These are phyloP conservation scores for Macrophya alboannulata DNA, from an alignment of 2,888 invertebrate genomes.

Conservation along the genomic window DNA sequence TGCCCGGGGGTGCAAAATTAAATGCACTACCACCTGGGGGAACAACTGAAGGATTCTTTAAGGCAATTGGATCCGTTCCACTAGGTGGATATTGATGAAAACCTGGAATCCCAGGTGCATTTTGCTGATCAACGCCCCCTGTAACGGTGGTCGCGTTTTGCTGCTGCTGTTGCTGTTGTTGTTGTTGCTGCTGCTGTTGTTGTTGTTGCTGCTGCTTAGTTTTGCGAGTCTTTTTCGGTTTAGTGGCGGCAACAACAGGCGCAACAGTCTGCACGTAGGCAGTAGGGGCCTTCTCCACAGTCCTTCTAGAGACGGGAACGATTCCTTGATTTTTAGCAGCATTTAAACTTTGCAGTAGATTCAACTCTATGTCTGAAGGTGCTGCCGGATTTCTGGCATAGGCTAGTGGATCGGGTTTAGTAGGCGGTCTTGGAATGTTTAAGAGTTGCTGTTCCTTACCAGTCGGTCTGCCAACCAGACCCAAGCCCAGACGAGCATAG, in stretches of 20 bases:
- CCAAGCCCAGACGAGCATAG: conserved; percentile 74
- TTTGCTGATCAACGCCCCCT: conserved; percentile 64
- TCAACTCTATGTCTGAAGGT: conserved; percentile 74
- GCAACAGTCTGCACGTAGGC: conserved; percentile 60
- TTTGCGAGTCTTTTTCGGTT: conserved; percentile 69
- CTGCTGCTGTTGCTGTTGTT: conserved; percentile 69
- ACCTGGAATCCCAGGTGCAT: conserved; percentile 67
- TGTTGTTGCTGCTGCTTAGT: conserved; percentile 67
- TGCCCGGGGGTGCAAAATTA: conserved; percentile 88
- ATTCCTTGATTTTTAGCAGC: conserved; percentile 71
- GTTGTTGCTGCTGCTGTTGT: conserved; percentile 75
- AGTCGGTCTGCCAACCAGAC: conserved; percentile 72
- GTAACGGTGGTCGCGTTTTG: conserved; percentile 63
- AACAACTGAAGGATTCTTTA: conserved; percentile 88
- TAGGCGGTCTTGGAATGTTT: conserved; percentile 76
- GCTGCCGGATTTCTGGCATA: conserved; percentile 70
- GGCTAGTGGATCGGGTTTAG: conserved; percentile 75
- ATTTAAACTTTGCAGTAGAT: conserved; percentile 75
- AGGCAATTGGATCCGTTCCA: conserved; percentile 80
- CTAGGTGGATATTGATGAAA: conserved; percentile 73
- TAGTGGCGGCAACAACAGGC: conserved; percentile 63
- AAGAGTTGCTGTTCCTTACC: conserved; percentile 75
- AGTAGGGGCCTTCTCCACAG: conserved; percentile 69
- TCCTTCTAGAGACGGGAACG: conserved; percentile 77
- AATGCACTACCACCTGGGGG: conserved; percentile 89